Base-by-base conservation (phyloP, 2,888 invertebrate species). In the Thumatha senex region DNA sequence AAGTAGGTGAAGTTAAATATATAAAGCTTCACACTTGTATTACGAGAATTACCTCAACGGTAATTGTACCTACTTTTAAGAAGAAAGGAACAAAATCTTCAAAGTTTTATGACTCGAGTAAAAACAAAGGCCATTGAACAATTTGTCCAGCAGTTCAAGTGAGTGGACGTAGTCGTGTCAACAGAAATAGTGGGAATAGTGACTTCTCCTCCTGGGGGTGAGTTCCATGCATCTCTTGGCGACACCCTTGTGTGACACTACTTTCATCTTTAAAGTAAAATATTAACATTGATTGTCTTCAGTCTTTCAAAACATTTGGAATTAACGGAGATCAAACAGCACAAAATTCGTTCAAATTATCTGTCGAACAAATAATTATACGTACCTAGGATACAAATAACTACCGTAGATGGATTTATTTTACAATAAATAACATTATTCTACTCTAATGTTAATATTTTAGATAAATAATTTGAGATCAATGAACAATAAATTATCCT, bases 401-500 rank as follows among this genome's bases (percentile, higher is more conserved):
- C 46, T 56, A 53, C 46, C 51, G 50, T 58, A 59, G 49, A 61
- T 53, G 54, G 47, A 59, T 67, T 56, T 67, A 66, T 68, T 67
- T 76, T 73, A 63, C 67, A 79, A 84, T 86, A 86, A 88, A 87
- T 89, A 86, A 80, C 75, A 70, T 80, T 79, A 78, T 79, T 78
- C 79, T 83, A 84, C 72, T 74, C 74, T 80, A 76, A 71, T 69
- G 71, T 73, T 70, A 75, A 75, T 80, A 82, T 80, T 80, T 79
- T 74, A 86, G 77, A 84, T 87, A 86, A 87, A 88, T 85, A 88
- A 87, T 85, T 85, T 90, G 90, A 91, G 90, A 91, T 91, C 90
- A 90, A 80, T 85, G 78, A 80, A 81, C 82, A 83, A 74, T 79
- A 62, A 68, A 56, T 82, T 82, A 76, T 78, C 70, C 74, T 78